Evolutionary conservation across 1,140 invertebrate species (phyloP).

Genomic region (Coptotermes formosanus): DNA sequence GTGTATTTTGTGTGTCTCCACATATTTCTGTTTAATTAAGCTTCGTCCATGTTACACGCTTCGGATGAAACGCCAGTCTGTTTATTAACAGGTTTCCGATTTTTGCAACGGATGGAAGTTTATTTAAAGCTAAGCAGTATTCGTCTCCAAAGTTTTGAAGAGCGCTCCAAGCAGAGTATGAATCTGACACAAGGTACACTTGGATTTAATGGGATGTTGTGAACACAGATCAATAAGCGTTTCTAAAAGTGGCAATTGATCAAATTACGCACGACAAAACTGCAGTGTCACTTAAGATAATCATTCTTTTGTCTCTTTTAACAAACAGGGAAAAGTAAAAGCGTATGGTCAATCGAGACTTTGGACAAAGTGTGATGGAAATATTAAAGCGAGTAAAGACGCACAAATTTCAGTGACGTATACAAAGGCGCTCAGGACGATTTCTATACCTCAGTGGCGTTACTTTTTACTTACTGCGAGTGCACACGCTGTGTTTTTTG

Average conservation of each 20-base stretch:
- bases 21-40: not conserved
- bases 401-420: too few relatives aligned
- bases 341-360: too few relatives aligned
- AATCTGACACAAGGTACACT: not conserved
- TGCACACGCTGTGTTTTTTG: too few relatives aligned
- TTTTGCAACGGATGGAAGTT: not conserved
- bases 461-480: too few relatives aligned
- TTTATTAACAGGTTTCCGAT: conserved; percentile 1
- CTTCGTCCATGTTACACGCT: not conserved
- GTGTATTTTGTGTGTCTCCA: not conserved
- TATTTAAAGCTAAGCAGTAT: not conserved
- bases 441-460: too few relatives aligned
- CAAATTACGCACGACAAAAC: not conserved
- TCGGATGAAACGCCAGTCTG: not conserved
- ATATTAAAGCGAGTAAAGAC: too few relatives aligned
- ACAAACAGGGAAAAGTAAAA: too few relatives aligned
- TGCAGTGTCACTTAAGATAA: too few relatives aligned
- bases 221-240: not conserved
- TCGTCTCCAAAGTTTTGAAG: not conserved
- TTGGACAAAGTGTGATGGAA: too few relatives aligned
- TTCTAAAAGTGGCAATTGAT: not conserved
- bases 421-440: too few relatives aligned
- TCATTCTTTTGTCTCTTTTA: too few relatives aligned
- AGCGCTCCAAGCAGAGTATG: not conserved
- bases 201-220: not conserved